A percentile compares a stretch with the other conserved stretches of the same genome.
Conservation (phyloP, 2,888 invertebrate species). For the Fabriciana adippe region DNA sequence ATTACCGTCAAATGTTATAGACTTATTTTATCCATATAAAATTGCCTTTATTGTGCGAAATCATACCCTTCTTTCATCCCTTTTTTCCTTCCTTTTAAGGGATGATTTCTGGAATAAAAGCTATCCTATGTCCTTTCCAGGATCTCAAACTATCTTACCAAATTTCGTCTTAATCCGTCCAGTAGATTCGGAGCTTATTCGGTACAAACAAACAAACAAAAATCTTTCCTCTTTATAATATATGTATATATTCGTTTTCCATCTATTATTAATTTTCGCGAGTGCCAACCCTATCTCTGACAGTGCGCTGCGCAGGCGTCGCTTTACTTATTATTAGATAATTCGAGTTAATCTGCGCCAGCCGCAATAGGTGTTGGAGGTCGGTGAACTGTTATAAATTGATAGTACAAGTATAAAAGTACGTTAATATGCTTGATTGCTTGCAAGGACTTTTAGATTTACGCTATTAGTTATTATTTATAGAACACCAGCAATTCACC, state of each 20-base stretch:
- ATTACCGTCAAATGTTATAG: too few species aligned
- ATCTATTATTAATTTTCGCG: neutral
- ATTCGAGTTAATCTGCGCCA: constrained; percentile 57
- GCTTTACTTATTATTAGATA: constrained; percentile 45
- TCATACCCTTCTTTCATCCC: too few species aligned
- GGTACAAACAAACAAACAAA: too few species aligned
- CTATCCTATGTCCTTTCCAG: too few species aligned
- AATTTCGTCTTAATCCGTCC: too few species aligned
- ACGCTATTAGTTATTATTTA: constrained; percentile 11
- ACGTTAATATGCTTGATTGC: constrained; percentile 34
- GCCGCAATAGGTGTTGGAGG: constrained; percentile 63
- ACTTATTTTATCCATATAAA: too few species aligned
- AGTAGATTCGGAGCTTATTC: too few species aligned
- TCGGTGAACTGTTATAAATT: constrained; percentile 65
- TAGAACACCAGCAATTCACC: neutral
- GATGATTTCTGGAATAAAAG: too few species aligned
- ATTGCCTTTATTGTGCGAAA: too few species aligned
- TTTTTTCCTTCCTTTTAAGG: too few species aligned
- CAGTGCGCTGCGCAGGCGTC: constrained; percentile 41
- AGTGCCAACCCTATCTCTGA: constrained; percentile 14
- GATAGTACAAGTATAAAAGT: constrained; percentile 45
- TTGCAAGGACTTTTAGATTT: constrained; percentile 30
- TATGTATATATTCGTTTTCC: neutral
- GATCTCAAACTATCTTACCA: too few species aligned
- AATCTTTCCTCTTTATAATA: too few species aligned